Base-by-base conservation (phyloP, 2,888 invertebrate genomes). In the Agrochola lychnidis region DNA sequence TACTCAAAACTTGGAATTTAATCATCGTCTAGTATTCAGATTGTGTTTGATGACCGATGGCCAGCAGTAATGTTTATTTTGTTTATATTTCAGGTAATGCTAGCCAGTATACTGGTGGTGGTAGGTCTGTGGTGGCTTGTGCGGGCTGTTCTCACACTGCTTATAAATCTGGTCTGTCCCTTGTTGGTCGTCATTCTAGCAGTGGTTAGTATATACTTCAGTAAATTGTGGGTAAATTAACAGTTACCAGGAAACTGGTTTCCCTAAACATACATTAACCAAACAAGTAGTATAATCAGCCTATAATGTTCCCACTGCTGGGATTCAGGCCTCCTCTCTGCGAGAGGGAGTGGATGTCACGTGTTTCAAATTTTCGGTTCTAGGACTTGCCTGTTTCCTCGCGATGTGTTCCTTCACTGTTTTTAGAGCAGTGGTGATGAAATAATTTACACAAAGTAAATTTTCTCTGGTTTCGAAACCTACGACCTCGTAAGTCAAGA, bases 111-210 rank as follows among this genome's bases (percentile, higher is more conserved):
- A 0, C 86, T 96, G 70, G 93, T 96, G 71, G 94, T 96, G 40
- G 78, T 96, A 4, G 95, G 94, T 0, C 79, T 96, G 9, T 96
- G 96, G 96, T 96, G 96, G 96, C 73, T 95, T 73, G 94, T 96
- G 66, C 90, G 94, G 16, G 91, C 94, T 0, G 78, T 95, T 2
- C 88, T 96, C 45, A 87, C 92, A 0, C 86, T 96, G 36, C 69
- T 96, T 19, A 92, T 96, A 76, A 94, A 94, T 88, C 89, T 96
- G 25, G 77, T 96, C 73, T 95, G 94, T 89, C 96, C 96, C 0
- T 79, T 96, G 48, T 78, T 96, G 62, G 92, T 96, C 66, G 95
- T 96, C 3, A 61, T 95, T 25, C 81, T 96, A 36, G 96, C 96
- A 82, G 94, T 96, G 89, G 96, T 95, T 62, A 93, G 94, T 89